Evolutionary conservation across 1,140 invertebrate genomes (phyloP), one percentile per base, ranked within the genome.

Genomic region (Brachystomella parvula): DNA sequence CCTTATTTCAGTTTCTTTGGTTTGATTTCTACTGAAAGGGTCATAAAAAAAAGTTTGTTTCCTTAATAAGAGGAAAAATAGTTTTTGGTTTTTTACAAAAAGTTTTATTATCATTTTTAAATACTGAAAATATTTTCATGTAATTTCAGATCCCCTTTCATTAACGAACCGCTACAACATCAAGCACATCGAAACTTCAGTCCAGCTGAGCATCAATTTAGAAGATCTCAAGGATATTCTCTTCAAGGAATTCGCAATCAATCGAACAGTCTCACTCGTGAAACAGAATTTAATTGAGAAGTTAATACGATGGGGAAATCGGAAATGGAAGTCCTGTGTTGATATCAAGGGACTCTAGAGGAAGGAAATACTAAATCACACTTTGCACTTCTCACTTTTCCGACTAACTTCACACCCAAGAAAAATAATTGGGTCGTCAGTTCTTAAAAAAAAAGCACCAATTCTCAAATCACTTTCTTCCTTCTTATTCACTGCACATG

Each of bases 251-350:
- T 26, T 53, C 24, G 49, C 49, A 9, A 53, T 53, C 24, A 53
- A 53, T 53, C 49, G 49, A 53, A 53, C 49, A 9, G 49, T 26
- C 6, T 53, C 15, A 6, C 49, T 53, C 9, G 49, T 53, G 15
- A 53, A 53, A 26, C 49, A 53, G 49, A 53, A 53, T 53, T 53
- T 53, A 26, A 53, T 53, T 24, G 49, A 53, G 49, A 53, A 53
- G 49, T 24, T 53, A 53, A 53, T 53, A 19, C 12, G 49, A 24
- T 53, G 49, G 49, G 49, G 49, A 53, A 53, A 53, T 24, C 49
- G 49, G 6, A 53, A 53, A 53, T 53, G 49, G 49, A 53, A 53
- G 24, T 53, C 49, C 49, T 53, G 49, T 24, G 49, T 53, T 3
- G 49, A 53, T 24, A 53, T 53, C 49, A 53, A 53, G 21, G 49